A percentile compares a stretch with the other conserved stretches of the same genome.
Evolutionary conservation across 2,113 vertebrate genomes (phyloP).

Genomic region (Dicerorhinus sumatrensis): DNA sequence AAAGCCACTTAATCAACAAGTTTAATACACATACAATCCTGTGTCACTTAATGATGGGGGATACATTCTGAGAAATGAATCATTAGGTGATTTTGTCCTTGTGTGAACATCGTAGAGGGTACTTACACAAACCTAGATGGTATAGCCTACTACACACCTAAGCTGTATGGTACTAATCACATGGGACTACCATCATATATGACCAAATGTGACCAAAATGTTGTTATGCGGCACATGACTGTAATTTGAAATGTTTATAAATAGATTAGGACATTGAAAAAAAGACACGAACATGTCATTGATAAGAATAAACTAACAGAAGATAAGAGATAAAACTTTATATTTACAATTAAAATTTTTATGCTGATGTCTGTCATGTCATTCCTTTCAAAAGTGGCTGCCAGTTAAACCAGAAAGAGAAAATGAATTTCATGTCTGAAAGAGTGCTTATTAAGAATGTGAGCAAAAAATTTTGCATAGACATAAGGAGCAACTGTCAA

Average conservation of each 20-base stretch:
- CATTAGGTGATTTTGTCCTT: no score
- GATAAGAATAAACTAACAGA: not conserved
- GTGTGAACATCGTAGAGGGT: no score
- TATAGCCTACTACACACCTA: no score
- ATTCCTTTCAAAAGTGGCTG: not conserved
- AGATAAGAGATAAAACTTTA: not conserved
- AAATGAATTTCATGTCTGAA: slow-evolving; percentile 39
- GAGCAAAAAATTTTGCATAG: not conserved
- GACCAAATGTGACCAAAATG: no score
- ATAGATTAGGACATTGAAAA: not conserved
- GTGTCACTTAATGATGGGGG: no score
- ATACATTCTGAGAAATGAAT: no score
- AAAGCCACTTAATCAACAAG: not conserved
- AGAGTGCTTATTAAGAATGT: slow-evolving; percentile 7
- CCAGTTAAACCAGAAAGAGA: not conserved
- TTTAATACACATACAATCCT: not conserved
- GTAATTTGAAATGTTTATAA: slow-evolving; percentile 7
- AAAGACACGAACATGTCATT: not conserved
- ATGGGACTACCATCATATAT: no score
- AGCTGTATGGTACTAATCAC: no score
- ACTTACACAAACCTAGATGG: no score
- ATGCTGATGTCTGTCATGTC: not conserved
- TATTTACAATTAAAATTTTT: slow-evolving; percentile 23
- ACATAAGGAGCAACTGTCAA: not conserved
- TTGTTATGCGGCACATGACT: no score